Evolutionary conservation across 64 coral and sea anemone genomes (phyloP).

Genomic region (Stichodactyla helianthus): DNA sequence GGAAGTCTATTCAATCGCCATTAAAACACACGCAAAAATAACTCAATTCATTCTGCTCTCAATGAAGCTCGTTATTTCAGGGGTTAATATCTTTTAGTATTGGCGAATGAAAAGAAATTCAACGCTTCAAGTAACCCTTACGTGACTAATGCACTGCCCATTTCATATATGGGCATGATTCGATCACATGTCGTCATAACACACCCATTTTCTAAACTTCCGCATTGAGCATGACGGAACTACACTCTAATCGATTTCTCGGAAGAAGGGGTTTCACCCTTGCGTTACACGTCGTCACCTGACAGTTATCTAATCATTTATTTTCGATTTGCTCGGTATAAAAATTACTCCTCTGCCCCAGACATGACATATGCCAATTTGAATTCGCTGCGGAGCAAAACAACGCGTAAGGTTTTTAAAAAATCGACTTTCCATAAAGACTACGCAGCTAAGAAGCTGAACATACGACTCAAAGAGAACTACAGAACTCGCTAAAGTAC

Average conservation of each 20-base stretch:
- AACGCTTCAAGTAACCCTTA: not conserved
- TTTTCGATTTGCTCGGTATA: not conserved
- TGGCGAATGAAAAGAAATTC: not conserved
- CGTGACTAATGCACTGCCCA: not conserved
- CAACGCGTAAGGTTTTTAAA: not conserved
- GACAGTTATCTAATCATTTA: slow-evolving; percentile 6
- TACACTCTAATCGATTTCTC: not conserved
- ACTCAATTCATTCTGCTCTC: too few relatives aligned
- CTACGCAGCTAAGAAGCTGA: not conserved
- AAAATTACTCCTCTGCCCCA: not conserved
- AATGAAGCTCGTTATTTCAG: not conserved
- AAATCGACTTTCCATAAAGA: not conserved
- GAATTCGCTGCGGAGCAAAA: not conserved
- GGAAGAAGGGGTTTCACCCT: not conserved
- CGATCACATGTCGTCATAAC: not conserved
- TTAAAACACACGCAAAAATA: not conserved
- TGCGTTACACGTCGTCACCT: not conserved
- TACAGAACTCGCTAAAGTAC: not conserved
- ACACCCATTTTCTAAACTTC: slow-evolving; percentile 1
- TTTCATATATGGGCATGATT: not conserved
- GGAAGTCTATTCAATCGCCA: not conserved
- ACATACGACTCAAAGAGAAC: not conserved
- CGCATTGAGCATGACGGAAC: slow-evolving; percentile 10
- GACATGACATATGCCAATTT: not conserved
- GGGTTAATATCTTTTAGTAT: not conserved